These are phyloP conservation scores for Micropterix aruncella DNA, from an alignment of 2,888 invertebrate genomes.

Conservation along the genomic window DNA sequence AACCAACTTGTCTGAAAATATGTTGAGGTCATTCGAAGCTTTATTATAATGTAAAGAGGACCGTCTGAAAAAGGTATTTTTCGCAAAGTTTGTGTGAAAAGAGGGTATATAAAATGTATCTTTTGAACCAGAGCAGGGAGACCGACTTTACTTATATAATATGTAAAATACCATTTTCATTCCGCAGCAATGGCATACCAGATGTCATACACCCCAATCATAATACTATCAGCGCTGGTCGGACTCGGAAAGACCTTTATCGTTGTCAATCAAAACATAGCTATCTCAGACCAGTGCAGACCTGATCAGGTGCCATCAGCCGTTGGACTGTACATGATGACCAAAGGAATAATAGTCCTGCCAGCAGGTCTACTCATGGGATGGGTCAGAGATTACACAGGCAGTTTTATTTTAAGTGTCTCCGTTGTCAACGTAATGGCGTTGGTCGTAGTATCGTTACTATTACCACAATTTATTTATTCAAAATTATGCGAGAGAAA, in stretches of 20 bases:
- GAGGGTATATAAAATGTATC: too few relatives aligned
- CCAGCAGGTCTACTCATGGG: conserved; percentile 49
- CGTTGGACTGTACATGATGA: conserved; percentile 57
- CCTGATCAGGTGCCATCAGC: conserved; percentile 48
- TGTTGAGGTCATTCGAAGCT: too few relatives aligned
- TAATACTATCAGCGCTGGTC: conserved; percentile 41
- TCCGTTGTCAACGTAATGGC: conserved; percentile 42
- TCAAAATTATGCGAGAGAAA: background rate
- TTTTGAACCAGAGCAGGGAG: too few relatives aligned
- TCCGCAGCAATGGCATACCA: conserved; percentile 49
- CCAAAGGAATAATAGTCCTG: conserved; percentile 53
- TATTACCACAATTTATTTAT: background rate
- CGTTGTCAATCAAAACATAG: conserved; percentile 57
- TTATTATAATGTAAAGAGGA: too few relatives aligned
- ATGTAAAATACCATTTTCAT: too few relatives aligned
- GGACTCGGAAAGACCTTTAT: conserved; percentile 59
- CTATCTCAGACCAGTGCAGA: conserved; percentile 49
- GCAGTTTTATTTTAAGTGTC: conserved; percentile 46
- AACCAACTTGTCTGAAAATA: too few relatives aligned
- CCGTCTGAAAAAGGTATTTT: too few relatives aligned
- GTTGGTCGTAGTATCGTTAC: background rate
- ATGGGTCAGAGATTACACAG: conserved; percentile 50
- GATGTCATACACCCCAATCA: conserved; percentile 32
- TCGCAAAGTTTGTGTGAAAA: too few relatives aligned
- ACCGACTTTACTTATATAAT: too few relatives aligned